phyloP scores from a whole-genome alignment of 2,797 vertebrate genomes.

The Hylomyscus alleni region DNA sequence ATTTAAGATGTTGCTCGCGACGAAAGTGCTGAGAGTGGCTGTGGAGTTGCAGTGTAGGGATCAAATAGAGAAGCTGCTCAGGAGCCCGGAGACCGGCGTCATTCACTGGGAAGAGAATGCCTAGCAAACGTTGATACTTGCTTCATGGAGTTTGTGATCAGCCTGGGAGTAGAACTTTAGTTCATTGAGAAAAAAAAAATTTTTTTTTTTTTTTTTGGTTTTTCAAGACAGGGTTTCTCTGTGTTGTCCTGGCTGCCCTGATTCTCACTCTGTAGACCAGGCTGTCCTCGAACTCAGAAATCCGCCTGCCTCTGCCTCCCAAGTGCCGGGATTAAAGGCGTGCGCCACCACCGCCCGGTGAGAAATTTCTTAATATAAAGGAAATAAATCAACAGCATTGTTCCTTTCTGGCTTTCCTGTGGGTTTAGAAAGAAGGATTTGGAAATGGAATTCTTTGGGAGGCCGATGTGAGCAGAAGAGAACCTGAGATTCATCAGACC shows the following conservation, averaged over 20 bases:
- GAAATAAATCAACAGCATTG: neutral
- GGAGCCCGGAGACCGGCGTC: neutral
- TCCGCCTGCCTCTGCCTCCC: no score
- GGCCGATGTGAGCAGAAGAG: neutral
- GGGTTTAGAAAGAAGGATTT: neutral
- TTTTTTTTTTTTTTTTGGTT: no score
- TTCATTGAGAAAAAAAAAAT: neutral
- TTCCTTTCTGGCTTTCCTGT: constrained; percentile 20
- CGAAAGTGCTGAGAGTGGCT: neutral
- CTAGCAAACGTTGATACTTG: neutral
- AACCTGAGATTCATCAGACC: neutral
- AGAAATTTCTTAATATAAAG: neutral
- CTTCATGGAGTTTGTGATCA: neutral
- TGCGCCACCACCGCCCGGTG: no score
- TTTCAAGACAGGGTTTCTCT: no score
- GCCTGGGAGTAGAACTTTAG: neutral
- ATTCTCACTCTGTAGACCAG: no score
- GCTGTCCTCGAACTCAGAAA: no score
- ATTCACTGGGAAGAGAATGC: neutral
- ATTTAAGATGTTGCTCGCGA: constrained; percentile 15
- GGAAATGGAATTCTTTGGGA: constrained; percentile 23
- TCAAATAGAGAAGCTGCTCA: neutral
- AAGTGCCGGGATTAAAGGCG: no score
- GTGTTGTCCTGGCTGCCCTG: no score
- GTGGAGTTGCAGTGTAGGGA: neutral